Evolutionary conservation across 2,797 vertebrate species (phyloP), one percentile per base, ranked within the genome.

Genomic region (Pagetopsis macropterus): DNA sequence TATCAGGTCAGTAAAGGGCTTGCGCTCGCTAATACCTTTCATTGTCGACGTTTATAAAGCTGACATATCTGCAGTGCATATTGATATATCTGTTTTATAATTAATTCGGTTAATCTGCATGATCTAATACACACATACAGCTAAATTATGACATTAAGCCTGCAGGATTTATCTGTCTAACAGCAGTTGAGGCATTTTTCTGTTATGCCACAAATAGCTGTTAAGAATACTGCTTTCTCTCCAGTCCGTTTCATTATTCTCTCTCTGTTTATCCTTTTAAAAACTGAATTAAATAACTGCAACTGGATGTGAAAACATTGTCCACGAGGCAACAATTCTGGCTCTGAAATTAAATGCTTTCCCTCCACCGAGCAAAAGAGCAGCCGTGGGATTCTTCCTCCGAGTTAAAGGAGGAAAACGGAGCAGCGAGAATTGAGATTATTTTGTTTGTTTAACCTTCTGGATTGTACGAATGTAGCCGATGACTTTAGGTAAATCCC

Each of bases 231-330:
- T 9, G 23, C 75, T 70, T 70, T 76, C 68, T 84, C 77, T 72
- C 52, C 76, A 55, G 72, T 71, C 84, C 83, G 74, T 83, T 87
- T 84, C 74, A 87, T 84, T 90, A 87, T 89, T 84, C 72, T 76
- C 75, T 73, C 85, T 82, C 69, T 56, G 78, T 88, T 90, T 76
- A 81, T 88, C 74, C 65, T 74, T 76, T 80, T 81, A 84, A 87
- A 60, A 87, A 60, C 75, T 46, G 59, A 81, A 84, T 84, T 63
- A 87, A 89, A 92, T 81, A 75, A 90, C 75, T 76, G 63, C 75
- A 86, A 84, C 81, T 83, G 77, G 62, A 87, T 85, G 79, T 83
- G 67, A 86, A 87, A 88, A 90, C 77, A 91, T 84, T 88, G 84
- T 89, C 80, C 76, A 83, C 72, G 60, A 86, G 81, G 78, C 70